Evolutionary conservation across 2,113 vertebrate species (phyloP).

Genomic region (Seriola rivoliana): DNA sequence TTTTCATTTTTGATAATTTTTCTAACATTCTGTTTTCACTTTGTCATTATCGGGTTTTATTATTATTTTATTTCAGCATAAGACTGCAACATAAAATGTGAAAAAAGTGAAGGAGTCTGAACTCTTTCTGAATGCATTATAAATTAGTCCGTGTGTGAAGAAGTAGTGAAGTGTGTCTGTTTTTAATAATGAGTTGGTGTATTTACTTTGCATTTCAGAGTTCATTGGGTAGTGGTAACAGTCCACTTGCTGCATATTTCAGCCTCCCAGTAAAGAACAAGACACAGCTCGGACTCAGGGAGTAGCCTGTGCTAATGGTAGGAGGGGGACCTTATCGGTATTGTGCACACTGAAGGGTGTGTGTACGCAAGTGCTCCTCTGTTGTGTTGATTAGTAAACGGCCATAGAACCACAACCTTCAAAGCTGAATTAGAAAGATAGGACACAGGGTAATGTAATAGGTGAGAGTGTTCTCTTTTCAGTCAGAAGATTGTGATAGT

Average conservation of each 20-base stretch:
- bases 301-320: conserved; percentile 38
- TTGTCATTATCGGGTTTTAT: no score
- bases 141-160: not conserved
- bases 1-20: no score
- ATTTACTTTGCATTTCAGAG: conserved; percentile 17
- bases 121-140: no score
- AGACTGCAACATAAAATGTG: no score
- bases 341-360: conserved; percentile 67
- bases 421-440: conserved; percentile 25
- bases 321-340: conserved; percentile 72
- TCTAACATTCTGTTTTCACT: no score
- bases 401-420: not conserved
- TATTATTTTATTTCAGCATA: no score
- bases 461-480: not conserved
- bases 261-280: not conserved
- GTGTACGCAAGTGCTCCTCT: conserved; percentile 28
- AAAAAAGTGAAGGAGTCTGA: no score
- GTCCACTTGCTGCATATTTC: not conserved
- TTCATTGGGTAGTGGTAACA: not conserved
- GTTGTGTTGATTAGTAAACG: conserved; percentile 68
- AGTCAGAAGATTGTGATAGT: not conserved
- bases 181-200: not conserved
- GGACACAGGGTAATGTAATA: not conserved
- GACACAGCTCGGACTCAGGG: conserved; percentile 33
- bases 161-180: not conserved